Conservation (phyloP, 1,140 invertebrate genomes). For the Atopsyche davidsoni region DNA sequence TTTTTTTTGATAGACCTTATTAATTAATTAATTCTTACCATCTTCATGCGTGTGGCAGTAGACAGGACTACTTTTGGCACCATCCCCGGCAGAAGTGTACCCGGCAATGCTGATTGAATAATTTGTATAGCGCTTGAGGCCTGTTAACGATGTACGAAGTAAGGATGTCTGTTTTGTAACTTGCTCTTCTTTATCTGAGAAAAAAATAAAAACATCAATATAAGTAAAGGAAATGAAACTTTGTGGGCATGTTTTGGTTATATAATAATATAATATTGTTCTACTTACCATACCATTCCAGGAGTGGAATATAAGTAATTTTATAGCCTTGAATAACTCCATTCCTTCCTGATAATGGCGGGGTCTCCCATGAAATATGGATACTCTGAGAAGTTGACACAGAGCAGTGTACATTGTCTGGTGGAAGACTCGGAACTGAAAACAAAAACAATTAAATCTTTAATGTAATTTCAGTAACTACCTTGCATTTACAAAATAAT, state of each 20-base stretch:
- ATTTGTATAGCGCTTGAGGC: slow-evolving; percentile 80
- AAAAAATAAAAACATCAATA: slow-evolving; percentile 11
- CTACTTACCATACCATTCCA: slow-evolving; percentile 63
- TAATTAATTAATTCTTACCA: slow-evolving; percentile 51
- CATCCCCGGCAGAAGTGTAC: slow-evolving; percentile 83
- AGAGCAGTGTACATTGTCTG: slow-evolving; percentile 70
- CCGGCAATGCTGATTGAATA: slow-evolving; percentile 86
- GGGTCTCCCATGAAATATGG: slow-evolving; percentile 81
- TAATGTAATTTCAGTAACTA: not conserved
- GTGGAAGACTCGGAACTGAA: slow-evolving; percentile 71
- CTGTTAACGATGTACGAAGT: slow-evolving; percentile 58
- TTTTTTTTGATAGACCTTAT: not conserved
- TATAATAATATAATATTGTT: not conserved
- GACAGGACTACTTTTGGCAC: slow-evolving; percentile 72
- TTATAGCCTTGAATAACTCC: slow-evolving; percentile 85
- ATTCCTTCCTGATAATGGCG: slow-evolving; percentile 72
- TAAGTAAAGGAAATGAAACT: not conserved
- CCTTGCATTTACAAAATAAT: no score
- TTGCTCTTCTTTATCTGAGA: slow-evolving; percentile 53
- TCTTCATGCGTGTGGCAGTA: slow-evolving; percentile 89
- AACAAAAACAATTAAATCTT: slow-evolving; percentile 21
- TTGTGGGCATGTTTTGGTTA: not conserved
- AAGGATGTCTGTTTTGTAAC: slow-evolving; percentile 64
- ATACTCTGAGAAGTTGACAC: slow-evolving; percentile 76
- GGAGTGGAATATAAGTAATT: slow-evolving; percentile 67